Evolutionary conservation across 1,140 invertebrate genomes (phyloP).

Genomic region (Euglossa dilemma): DNA sequence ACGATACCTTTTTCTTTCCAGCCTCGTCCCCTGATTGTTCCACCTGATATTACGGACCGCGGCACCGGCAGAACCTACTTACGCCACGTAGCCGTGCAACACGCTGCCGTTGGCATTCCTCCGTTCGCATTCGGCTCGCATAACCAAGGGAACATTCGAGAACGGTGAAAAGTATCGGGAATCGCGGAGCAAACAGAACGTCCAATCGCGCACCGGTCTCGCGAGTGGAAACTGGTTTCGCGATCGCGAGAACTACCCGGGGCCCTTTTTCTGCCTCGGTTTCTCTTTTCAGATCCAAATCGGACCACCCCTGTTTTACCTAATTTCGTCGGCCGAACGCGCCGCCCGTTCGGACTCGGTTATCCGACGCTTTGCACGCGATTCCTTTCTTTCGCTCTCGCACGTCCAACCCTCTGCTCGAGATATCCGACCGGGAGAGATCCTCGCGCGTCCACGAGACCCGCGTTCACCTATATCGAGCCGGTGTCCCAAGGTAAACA

Average conservation of each 20-base stretch:
- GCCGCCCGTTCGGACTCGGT: neutral
- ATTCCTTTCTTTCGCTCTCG: neutral
- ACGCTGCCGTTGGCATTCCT: neutral
- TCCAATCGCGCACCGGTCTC: neutral
- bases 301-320: slow-evolving; percentile 29
- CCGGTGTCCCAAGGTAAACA: slow-evolving; percentile 19
- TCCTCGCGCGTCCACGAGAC: neutral
- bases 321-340: slow-evolving; percentile 7
- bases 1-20: slow-evolving; percentile 28
- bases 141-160: neutral
- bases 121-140: neutral
- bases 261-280: neutral
- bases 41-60: slow-evolving; percentile 14
- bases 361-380: slow-evolving; percentile 10
- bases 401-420: neutral
- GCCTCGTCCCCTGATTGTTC: slow-evolving; percentile 8
- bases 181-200: neutral
- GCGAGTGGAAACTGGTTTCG: slow-evolving; percentile 32
- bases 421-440: neutral
- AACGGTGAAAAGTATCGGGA: neutral
- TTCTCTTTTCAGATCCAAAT: slow-evolving; percentile 12
- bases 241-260: neutral
- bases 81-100: neutral
- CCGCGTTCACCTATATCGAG: slow-evolving; percentile 9
- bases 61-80: neutral